A percentile compares a stretch with the other conserved stretches of the same genome.
Evolutionary conservation across 2,113 vertebrate genomes (phyloP).

Genomic region (Scomber japonicus): DNA sequence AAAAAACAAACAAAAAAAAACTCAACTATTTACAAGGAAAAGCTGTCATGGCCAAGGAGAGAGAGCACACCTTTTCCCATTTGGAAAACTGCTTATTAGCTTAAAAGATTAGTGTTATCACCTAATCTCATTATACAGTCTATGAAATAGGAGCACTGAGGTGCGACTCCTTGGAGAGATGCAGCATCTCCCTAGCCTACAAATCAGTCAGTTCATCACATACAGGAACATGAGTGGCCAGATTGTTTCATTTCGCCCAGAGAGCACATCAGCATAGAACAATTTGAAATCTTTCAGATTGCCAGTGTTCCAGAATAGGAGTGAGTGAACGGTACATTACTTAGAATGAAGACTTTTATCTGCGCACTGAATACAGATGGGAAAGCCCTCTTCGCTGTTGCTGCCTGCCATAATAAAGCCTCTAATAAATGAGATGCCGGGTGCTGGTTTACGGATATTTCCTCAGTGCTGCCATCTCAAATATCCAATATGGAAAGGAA

Average conservation of each 20-base stretch:
- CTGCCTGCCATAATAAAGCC: slow-evolving; percentile 75
- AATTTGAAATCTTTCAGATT: slow-evolving; percentile 74
- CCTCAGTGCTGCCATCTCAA: slow-evolving; percentile 70
- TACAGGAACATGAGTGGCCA: slow-evolving; percentile 67
- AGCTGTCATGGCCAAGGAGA: slow-evolving; percentile 8
- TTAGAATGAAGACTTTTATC: slow-evolving; percentile 75
- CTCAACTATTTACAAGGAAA: not conserved
- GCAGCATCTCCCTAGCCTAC: slow-evolving; percentile 46
- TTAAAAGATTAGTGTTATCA: slow-evolving; percentile 68
- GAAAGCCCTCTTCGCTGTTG: slow-evolving; percentile 60
- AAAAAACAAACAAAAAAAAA: not conserved
- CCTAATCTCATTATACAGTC: slow-evolving; percentile 63
- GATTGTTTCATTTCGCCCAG: slow-evolving; percentile 72
- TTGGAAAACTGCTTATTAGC: slow-evolving; percentile 62
- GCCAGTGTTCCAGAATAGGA: slow-evolving; percentile 63
- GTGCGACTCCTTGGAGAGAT: slow-evolving; percentile 60
- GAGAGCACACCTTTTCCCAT: slow-evolving; percentile 44
- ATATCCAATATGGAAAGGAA: slow-evolving; percentile 78
- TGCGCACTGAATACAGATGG: slow-evolving; percentile 70
- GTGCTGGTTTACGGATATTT: slow-evolving; percentile 76
- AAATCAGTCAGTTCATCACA: slow-evolving; percentile 70
- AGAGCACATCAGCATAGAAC: slow-evolving; percentile 67
- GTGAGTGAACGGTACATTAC: slow-evolving; percentile 68
- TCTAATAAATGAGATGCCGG: slow-evolving; percentile 77
- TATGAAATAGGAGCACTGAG: slow-evolving; percentile 59